A percentile compares a stretch with the other conserved stretches of the same genome.
phyloP scores from a whole-genome alignment of 1,140 invertebrate species.

The Spodoptera litura region DNA sequence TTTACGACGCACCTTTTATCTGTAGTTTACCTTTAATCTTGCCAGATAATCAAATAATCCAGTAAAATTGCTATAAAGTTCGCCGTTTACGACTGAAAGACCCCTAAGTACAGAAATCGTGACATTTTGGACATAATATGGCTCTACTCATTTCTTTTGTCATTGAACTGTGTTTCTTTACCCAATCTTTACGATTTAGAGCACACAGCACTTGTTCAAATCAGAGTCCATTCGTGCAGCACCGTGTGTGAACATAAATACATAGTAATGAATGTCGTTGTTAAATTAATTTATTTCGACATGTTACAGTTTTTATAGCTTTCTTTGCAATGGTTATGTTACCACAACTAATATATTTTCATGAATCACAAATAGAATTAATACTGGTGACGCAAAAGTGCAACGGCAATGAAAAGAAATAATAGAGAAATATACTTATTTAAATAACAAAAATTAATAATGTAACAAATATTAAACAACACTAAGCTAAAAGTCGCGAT shows the following conservation, averaged over 20 bases:
- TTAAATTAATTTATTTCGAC: conserved; percentile 48
- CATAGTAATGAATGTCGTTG: conserved; percentile 50
- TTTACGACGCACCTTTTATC: conserved; percentile 4
- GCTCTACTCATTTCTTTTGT: background rate
- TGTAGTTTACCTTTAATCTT: background rate
- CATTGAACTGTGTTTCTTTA: conserved; percentile 14
- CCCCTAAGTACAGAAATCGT: background rate
- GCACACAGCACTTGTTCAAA: conserved; percentile 25
- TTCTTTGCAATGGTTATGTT: background rate
- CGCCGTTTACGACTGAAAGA: background rate
- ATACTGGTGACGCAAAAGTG: background rate
- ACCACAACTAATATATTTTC: too few relatives aligned
- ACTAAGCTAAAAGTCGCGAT: too few relatives aligned
- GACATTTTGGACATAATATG: conserved; percentile 7
- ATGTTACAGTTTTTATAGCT: background rate
- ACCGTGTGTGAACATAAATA: conserved; percentile 1
- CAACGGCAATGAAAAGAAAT: too few relatives aligned
- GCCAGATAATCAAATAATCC: background rate
- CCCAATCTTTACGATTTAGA: conserved; percentile 13
- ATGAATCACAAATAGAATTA: background rate
- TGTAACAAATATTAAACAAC: too few relatives aligned
- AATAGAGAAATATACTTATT: too few relatives aligned
- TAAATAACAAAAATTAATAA: too few relatives aligned
- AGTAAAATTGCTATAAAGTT: conserved; percentile 18
- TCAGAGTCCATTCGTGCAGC: background rate